Percentiles rank a stretch among this genome's conserved stretches.
phyloP scores from a whole-genome alignment of 2,113 vertebrate species.

The Cyanistes caeruleus region DNA sequence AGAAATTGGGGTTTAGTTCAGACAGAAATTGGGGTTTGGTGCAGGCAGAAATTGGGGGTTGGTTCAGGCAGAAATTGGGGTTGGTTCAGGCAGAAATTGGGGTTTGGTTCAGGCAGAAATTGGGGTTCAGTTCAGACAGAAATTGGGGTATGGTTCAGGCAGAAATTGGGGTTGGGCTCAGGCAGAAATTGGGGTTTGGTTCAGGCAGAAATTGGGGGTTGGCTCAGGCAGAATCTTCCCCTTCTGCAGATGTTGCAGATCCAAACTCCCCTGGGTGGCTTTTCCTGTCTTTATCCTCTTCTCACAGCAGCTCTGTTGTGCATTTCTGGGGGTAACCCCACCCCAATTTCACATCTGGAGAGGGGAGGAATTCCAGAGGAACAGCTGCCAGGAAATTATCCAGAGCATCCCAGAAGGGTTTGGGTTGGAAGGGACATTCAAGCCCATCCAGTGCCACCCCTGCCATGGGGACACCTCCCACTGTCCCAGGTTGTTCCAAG shows the following conservation, averaged over 20 bases:
- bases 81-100: too few species aligned
- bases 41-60: background rate
- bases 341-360: rapidly evolving
- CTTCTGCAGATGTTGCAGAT: background rate
- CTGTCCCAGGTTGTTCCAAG: rapidly evolving
- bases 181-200: too few species aligned
- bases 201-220: background rate
- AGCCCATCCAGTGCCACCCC: background rate
- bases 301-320: background rate
- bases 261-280: background rate
- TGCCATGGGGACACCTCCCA: background rate
- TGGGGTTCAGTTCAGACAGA: too few species aligned
- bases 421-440: background rate
- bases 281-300: background rate
- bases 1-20: too few species aligned
- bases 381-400: background rate
- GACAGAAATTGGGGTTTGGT: too few species aligned
- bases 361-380: background rate
- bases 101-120: too few species aligned
- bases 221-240: background rate
- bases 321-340: background rate
- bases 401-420: background rate
- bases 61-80: background rate
- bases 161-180: too few species aligned
- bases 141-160: too few species aligned